Evolutionary conservation across 2,888 invertebrate genomes (phyloP).

Genomic region (Apodemia duryi): DNA sequence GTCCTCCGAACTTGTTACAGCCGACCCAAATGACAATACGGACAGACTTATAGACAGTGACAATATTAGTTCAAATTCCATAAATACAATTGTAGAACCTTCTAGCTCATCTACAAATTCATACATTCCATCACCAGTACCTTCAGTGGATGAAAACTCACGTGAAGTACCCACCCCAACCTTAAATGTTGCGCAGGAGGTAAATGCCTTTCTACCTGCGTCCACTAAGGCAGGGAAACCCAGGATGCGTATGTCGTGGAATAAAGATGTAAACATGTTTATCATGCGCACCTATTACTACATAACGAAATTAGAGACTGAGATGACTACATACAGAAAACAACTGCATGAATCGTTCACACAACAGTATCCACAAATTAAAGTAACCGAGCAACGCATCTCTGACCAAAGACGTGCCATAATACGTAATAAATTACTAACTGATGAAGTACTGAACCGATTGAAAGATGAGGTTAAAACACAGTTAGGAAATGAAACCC

Average conservation of each 20-base stretch:
- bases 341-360: conserved; percentile 17
- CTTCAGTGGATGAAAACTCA: neutral
- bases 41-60: conserved; percentile 1
- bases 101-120: neutral
- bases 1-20: conserved; percentile 5
- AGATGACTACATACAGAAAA: conserved; percentile 20
- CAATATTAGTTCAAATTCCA: neutral
- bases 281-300: conserved; percentile 21
- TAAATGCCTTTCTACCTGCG: conserved; percentile 21
- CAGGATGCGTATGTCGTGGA: conserved; percentile 23
- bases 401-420: conserved; percentile 32
- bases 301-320: conserved; percentile 21
- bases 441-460: conserved; percentile 11
- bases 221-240: conserved; percentile 30
- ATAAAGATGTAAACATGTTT: conserved; percentile 16
- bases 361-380: conserved; percentile 15
- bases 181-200: conserved; percentile 8
- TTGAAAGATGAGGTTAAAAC: conserved; percentile 19
- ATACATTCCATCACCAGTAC: neutral
- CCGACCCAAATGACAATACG: conserved; percentile 3
- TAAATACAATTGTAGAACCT: neutral
- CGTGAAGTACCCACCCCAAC: neutral
- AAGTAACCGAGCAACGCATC: conserved; percentile 29
- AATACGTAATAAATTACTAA: conserved; percentile 26
- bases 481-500: conserved; percentile 10